These are phyloP conservation scores for Plutomurus gul DNA, from an alignment of 1,140 invertebrate genomes.

Conservation along the genomic window DNA sequence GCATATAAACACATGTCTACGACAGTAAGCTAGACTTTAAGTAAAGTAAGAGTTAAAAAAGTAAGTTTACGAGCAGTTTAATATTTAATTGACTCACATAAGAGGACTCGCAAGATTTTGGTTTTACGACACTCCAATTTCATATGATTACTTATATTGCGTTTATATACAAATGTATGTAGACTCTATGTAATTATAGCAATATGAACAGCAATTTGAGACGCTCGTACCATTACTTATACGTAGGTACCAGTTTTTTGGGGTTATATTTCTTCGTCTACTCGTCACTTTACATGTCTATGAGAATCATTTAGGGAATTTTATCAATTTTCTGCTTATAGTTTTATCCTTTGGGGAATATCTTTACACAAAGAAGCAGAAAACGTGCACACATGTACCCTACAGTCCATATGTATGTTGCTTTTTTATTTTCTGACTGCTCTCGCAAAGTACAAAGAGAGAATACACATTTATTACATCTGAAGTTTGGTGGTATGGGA, in stretches of 20 bases:
- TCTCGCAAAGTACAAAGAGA: neutral
- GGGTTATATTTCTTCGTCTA: neutral
- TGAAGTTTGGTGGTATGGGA: neutral
- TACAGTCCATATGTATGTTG: too few species aligned
- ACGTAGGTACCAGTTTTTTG: neutral
- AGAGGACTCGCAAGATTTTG: constrained; percentile 11
- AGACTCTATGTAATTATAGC: too few species aligned
- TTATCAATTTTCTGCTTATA: constrained; percentile 25
- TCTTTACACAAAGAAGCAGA: too few species aligned
- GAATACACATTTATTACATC: neutral
- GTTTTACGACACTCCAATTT: constrained; percentile 27
- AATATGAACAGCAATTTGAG: neutral
- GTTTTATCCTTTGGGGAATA: too few species aligned
- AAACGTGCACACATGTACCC: neutral
- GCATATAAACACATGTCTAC: too few species aligned
- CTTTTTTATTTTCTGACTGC: neutral
- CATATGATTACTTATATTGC: constrained; percentile 2
- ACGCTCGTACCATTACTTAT: neutral
- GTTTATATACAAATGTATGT: neutral
- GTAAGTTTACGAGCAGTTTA: constrained; percentile 9
- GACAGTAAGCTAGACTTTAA: neutral
- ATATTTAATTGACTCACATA: constrained; percentile 30
- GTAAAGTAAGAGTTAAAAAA: neutral
- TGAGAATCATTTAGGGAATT: constrained; percentile 27
- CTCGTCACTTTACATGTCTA: constrained; percentile 10